These are phyloP conservation scores for Apostichopus parvimensis DNA, from an alignment of 35 echinoderm and acorn worm genomes.

Conservation along the genomic window DNA sequence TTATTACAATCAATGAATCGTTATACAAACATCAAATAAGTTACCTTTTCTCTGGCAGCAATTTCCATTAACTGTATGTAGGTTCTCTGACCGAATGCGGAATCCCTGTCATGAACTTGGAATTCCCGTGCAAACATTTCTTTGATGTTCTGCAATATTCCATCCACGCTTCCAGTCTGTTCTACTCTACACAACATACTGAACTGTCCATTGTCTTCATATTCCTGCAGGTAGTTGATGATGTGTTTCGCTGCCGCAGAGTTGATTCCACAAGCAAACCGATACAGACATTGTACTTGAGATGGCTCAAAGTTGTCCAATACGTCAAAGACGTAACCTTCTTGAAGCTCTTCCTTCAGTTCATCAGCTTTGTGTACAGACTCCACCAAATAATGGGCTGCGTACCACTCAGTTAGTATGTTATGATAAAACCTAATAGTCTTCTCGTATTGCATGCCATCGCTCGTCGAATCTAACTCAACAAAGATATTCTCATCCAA, in stretches of 20 bases:
- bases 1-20: too few species aligned
- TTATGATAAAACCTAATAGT: neutral
- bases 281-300: neutral
- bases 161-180: neutral
- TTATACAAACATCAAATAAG: too few species aligned
- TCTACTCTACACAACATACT: neutral
- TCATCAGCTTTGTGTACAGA: neutral
- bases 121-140: neutral
- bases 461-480: neutral
- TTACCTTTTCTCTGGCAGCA: too few species aligned
- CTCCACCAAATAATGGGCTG: neutral
- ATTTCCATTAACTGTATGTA: too few species aligned
- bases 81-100: too few species aligned
- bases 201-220: neutral
- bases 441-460: neutral
- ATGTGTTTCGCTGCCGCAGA: neutral
- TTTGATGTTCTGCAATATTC: neutral
- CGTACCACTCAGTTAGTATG: slow-evolving; percentile 9
- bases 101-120: neutral
- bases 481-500: neutral
- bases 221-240: neutral
- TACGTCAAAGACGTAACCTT: neutral
- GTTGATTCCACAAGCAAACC: slow-evolving; percentile 18
- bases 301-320: neutral
- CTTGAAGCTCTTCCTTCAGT: neutral